Evolutionary conservation across 2,797 vertebrate genomes (phyloP).

Genomic region (Enteromius trimaculatus): DNA sequence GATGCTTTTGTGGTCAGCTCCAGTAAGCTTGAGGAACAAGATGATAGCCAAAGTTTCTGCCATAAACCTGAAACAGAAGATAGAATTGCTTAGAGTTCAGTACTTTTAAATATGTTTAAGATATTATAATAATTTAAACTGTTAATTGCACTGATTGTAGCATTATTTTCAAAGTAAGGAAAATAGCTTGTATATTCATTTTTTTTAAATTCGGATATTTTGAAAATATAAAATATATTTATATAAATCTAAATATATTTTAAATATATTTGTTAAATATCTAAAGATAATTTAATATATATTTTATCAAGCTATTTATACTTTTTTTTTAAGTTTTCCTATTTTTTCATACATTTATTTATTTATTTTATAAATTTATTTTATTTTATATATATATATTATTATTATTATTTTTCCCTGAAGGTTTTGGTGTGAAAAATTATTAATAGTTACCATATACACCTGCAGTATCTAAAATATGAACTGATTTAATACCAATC

Average conservation of each 20-base stretch:
- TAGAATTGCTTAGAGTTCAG: not conserved
- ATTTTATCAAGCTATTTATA: too few species aligned
- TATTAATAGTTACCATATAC: not conserved
- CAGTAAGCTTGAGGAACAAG: slow-evolving; percentile 74
- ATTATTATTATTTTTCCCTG: too few species aligned
- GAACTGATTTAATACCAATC: too few species aligned
- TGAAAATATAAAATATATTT: too few species aligned
- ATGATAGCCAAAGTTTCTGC: slow-evolving; percentile 72
- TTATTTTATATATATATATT: too few species aligned
- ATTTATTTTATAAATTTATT: too few species aligned
- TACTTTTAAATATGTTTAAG: not conserved
- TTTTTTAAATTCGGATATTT: too few species aligned
- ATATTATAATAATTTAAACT: not conserved
- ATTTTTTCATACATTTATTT: not conserved
- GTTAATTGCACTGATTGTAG: not conserved
- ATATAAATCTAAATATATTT: not conserved
- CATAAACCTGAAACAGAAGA: slow-evolving; percentile 70
- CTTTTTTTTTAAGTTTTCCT: too few species aligned
- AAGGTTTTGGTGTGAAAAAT: not conserved
- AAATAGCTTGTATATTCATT: too few species aligned
- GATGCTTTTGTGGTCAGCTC: slow-evolving; percentile 67
- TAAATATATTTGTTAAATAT: not conserved
- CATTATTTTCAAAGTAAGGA: not conserved
- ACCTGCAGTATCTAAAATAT: not conserved
- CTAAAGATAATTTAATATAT: not conserved